These are phyloP conservation scores for Cephonodes hylas DNA, from an alignment of 2,888 invertebrate genomes.

Conservation along the genomic window DNA sequence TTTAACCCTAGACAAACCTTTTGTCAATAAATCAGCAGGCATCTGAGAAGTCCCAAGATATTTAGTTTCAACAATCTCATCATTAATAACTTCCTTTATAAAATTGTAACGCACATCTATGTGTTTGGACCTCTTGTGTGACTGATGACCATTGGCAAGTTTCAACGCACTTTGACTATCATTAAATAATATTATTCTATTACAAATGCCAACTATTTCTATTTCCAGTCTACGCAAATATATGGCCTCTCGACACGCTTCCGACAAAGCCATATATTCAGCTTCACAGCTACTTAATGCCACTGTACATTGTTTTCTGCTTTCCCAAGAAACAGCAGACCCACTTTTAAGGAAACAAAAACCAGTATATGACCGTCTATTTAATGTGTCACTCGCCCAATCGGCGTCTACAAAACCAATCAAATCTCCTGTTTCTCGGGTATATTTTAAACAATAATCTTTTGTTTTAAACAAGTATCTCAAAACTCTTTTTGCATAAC, in stretches of 20 bases:
- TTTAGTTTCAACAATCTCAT: no score
- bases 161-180: neutral
- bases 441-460: slow-evolving; percentile 21
- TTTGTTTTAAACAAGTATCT: slow-evolving; percentile 26
- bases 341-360: slow-evolving; percentile 15
- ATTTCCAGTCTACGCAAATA: neutral
- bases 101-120: no score
- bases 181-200: neutral
- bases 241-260: neutral
- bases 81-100: no score
- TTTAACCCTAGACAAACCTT: no score
- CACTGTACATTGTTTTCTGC: neutral
- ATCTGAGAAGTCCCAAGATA: no score
- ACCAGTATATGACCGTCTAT: slow-evolving; percentile 21
- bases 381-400: slow-evolving; percentile 14
- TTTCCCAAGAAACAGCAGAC: slow-evolving; percentile 17
- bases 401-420: slow-evolving; percentile 17
- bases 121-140: neutral
- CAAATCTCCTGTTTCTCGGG: neutral
- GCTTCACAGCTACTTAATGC: neutral
- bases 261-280: neutral
- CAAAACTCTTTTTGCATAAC: slow-evolving; percentile 18
- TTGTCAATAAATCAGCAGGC: no score
- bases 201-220: neutral
- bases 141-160: neutral